Conservation (phyloP, 1,140 invertebrate species). For the Metopolophium dirhodum region DNA sequence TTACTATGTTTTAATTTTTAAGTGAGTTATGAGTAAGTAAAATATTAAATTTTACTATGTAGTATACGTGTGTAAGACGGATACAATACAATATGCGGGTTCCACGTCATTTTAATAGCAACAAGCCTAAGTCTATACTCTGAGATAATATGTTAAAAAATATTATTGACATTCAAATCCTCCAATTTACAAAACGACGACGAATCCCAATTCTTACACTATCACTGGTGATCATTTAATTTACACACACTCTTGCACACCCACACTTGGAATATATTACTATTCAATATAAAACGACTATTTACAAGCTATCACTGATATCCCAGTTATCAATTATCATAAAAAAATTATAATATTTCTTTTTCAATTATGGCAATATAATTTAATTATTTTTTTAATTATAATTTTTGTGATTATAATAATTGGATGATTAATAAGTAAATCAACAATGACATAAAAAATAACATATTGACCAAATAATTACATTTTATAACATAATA, state of each 20-base stretch:
- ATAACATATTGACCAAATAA: not conserved
- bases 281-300: not conserved
- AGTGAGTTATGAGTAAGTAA: too few relatives aligned
- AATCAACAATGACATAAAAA: constrained; percentile 2
- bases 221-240: not conserved
- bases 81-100: too few relatives aligned
- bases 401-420: not conserved
- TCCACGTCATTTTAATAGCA: not conserved
- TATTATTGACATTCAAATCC: not conserved
- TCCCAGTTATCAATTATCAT: not conserved
- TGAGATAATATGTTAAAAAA: not conserved
- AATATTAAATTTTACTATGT: too few relatives aligned
- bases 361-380: not conserved
- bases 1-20: too few relatives aligned
- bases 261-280: not conserved
- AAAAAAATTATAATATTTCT: not conserved
- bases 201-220: not conserved
- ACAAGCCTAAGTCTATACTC: not conserved
- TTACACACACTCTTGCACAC: not conserved
- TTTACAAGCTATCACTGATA: not conserved
- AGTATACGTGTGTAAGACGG: too few relatives aligned
- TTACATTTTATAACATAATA: not conserved
- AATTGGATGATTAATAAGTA: constrained; percentile 18
- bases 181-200: not conserved
- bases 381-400: not conserved